Evolutionary conservation across 1,140 invertebrate genomes (phyloP).

Genomic region (Sinella curviseta): DNA sequence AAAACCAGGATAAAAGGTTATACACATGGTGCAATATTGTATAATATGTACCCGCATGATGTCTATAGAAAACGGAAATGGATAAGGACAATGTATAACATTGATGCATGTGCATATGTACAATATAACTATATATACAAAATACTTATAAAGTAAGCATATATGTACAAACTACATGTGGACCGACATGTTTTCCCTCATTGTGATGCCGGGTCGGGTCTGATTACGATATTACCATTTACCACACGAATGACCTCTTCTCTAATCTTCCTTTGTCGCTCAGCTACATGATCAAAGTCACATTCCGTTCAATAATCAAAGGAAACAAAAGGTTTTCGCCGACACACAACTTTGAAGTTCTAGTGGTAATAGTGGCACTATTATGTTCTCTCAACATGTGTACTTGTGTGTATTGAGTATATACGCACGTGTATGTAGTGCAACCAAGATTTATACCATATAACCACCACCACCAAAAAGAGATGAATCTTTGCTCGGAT

Average conservation of each 20-base stretch:
- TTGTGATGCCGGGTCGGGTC: constrained; percentile 31
- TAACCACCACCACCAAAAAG: not conserved
- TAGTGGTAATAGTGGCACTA: constrained; percentile 22
- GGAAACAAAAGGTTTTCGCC: constrained; percentile 37
- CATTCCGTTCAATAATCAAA: constrained; percentile 45
- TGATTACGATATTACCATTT: constrained; percentile 47
- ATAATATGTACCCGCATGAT: too few relatives aligned
- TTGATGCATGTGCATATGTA: too few relatives aligned
- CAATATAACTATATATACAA: too few relatives aligned
- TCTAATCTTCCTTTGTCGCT: constrained; percentile 42
- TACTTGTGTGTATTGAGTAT: not conserved
- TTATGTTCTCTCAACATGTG: constrained; percentile 9
- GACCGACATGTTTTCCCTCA: not conserved
- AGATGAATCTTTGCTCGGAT: constrained; percentile 2
- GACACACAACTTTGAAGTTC: constrained; percentile 25
- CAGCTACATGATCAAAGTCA: constrained; percentile 46
- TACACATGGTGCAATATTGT: too few relatives aligned
- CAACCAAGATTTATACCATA: not conserved
- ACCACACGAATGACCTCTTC: constrained; percentile 48
- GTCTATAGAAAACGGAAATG: too few relatives aligned
- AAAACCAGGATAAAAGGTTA: too few relatives aligned
- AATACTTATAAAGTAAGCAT: too few relatives aligned
- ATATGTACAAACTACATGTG: not conserved
- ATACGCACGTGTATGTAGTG: not conserved
- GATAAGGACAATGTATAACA: too few relatives aligned